A percentile compares a stretch with the other conserved stretches of the same genome.
These are phyloP conservation scores for Hesperophylax magnus DNA, from an alignment of 1,140 invertebrate species.

Conservation along the genomic window DNA sequence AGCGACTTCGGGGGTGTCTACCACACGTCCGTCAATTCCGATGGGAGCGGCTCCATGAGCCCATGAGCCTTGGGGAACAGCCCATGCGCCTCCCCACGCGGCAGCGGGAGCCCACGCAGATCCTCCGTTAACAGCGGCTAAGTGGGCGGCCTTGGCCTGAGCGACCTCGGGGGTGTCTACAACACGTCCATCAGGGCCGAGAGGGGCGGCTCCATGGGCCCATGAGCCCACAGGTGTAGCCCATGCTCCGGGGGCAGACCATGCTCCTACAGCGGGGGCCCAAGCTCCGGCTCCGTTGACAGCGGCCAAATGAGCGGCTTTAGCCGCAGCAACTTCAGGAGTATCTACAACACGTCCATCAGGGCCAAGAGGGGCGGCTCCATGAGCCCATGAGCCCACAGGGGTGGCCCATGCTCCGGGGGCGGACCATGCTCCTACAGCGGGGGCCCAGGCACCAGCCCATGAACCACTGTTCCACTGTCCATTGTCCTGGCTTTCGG, in stretches of 20 bases:
- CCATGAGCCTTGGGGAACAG: no score
- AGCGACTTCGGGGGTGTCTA: no score
- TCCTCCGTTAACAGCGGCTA: conserved; percentile 47
- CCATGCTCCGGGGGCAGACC: conserved; percentile 33
- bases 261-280: not conserved
- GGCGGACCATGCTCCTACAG: not conserved
- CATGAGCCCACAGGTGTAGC: conserved; percentile 55
- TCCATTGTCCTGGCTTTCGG: conserved; percentile 29
- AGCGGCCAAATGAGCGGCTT: conserved; percentile 45
- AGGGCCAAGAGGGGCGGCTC: conserved; percentile 44
- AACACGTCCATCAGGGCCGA: conserved; percentile 61
- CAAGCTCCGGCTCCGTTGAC: conserved; percentile 10
- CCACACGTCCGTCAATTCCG: no score
- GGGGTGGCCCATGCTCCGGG: conserved; percentile 28
- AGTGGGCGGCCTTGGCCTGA: conserved; percentile 67
- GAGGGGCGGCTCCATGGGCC: not conserved
- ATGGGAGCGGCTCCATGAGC: no score
- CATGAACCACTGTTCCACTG: not conserved
- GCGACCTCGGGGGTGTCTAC: conserved; percentile 60
- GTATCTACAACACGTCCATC: conserved; percentile 59
- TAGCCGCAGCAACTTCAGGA: conserved; percentile 52
- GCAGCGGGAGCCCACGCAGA: not conserved
- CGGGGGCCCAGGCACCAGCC: not conserved
- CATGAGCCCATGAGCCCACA: conserved; percentile 15
- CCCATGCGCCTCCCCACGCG: no score